Base-by-base conservation (phyloP, 2,888 invertebrate genomes). In the Tanytarsus gracilentus region DNA sequence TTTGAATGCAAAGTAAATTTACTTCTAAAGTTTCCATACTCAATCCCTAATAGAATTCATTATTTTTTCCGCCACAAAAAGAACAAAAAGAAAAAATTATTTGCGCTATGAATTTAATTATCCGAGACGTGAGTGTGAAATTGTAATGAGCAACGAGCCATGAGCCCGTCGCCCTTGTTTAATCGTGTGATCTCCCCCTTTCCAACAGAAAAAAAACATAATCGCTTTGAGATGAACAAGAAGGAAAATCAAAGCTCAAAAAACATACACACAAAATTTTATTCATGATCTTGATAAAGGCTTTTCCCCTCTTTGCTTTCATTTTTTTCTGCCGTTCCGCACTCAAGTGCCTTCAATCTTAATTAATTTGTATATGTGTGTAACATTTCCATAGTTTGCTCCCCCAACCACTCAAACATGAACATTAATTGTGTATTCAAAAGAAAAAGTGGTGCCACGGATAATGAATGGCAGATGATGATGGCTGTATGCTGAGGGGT, bases 351-450 rank as follows among this genome's bases (percentile, higher is more conserved):
- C 16, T 26, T 29, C 51, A 36, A 36, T 33, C 52, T 52, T 52
- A 52, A 52, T 52, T 52, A 52, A 52, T 52, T 52, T 52, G 52
- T 52, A 33, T 52, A 21, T 52, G 52, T 27, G 16, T 44, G 44
- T 44, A 33, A 11, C 9, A 33, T 33, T 33, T 33, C 9, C 30
- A 30, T 40, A 40, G 8, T 40, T 49, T 25, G 8, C 7, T 49
- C 26, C 27, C 27, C 16, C 27, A 25, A 23, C 26, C 14, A 26
- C 26, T 49, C 49, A 23, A n/a, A 33, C 33, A 33, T 33, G 18
- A 21, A 53, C 33, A 53, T 53, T 21, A 53, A 29, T 33, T 36
- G 23, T 53, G 36, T 33, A 53, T 36, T 53, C 36, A 36, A 23
- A 36, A 21, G 23, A 33, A 36, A n/a, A 51, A 27, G 51, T 51